Evolutionary conservation across 2,113 vertebrate genomes (phyloP).

Genomic region (Perca fluviatilis): DNA sequence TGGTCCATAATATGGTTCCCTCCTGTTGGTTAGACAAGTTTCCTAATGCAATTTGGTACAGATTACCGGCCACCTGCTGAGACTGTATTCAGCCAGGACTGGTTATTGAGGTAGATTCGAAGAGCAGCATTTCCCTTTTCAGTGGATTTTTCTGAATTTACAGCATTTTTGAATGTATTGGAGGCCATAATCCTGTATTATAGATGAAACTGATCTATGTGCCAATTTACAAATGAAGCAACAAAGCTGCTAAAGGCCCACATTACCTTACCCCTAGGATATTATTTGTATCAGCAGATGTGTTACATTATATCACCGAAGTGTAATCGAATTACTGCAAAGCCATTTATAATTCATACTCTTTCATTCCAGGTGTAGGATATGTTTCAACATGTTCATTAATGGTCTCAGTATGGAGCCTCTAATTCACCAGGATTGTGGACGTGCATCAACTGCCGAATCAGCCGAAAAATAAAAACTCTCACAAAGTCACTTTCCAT

Average conservation of each 20-base stretch:
- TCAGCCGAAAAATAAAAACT: neutral
- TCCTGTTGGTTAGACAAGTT: neutral
- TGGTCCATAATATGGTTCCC: neutral
- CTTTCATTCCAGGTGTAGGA: neutral
- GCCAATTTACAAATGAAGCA: neutral
- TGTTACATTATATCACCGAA: neutral
- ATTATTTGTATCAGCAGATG: neutral
- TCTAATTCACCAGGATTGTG: neutral
- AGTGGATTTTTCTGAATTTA: neutral
- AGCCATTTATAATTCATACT: neutral
- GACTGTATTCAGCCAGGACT: constrained; percentile 9
- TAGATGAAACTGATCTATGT: neutral
- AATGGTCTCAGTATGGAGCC: constrained; percentile 11
- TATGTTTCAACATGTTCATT: constrained; percentile 52
- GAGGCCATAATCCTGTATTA: neutral
- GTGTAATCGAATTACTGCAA: neutral
- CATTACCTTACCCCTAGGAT: neutral
- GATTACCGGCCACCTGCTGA: constrained; percentile 27
- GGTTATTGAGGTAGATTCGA: neutral
- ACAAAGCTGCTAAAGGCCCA: constrained; percentile 12
- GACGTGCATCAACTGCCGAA: neutral
- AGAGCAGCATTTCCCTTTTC: neutral
- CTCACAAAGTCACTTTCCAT: accelerated
- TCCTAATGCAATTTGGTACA: neutral
- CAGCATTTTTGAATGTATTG: neutral